These are phyloP conservation scores for Glaucomys volans DNA, from an alignment of 2,113 vertebrate species.

Conservation along the genomic window DNA sequence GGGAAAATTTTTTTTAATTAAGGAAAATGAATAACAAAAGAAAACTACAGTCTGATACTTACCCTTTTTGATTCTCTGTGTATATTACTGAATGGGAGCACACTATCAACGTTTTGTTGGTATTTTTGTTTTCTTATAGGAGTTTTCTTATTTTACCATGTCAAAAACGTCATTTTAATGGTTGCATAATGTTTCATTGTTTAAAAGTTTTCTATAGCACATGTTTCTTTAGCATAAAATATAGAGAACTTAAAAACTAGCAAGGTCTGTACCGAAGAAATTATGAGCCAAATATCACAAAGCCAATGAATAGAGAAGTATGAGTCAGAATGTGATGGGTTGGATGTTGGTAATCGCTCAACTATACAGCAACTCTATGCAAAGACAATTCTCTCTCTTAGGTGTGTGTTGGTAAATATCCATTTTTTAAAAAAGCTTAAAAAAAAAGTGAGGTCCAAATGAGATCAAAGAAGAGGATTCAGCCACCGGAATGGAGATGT, in stretches of 20 bases:
- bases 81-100: not conserved
- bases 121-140: not conserved
- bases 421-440: not conserved
- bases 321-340: too few species aligned
- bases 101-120: not conserved
- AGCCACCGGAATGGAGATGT: not conserved
- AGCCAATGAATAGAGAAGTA: not conserved
- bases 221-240: not conserved
- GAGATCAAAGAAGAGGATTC: not conserved
- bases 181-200: not conserved
- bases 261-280: not conserved
- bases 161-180: conserved; percentile 13
- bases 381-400: not conserved
- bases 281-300: not conserved
- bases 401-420: not conserved
- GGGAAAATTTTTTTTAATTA: not conserved
- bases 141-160: not conserved
- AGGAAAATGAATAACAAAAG: not conserved
- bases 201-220: not conserved
- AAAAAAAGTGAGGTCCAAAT: conserved; percentile 22
- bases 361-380: accelerated
- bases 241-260: not conserved
- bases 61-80: not conserved
- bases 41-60: not conserved
- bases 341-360: not conserved